phyloP scores from a whole-genome alignment of 2,113 vertebrate species.

The Ophiodon elongatus region DNA sequence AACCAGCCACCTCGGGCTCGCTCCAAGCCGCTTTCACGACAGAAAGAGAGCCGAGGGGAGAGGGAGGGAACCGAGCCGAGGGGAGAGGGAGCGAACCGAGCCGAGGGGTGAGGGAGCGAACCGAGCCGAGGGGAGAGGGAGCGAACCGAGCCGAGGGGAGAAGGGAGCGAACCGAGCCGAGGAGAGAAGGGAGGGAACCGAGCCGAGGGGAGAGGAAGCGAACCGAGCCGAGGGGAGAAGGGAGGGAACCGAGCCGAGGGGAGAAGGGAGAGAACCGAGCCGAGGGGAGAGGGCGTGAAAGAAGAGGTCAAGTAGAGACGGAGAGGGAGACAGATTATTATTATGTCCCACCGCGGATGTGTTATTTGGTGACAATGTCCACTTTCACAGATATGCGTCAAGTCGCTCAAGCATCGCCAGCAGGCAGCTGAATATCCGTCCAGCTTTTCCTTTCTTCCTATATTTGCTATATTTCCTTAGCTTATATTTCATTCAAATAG shows the following conservation, averaged over 20 bases:
- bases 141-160: neutral
- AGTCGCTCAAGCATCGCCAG: neutral
- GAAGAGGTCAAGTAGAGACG: conserved; percentile 23
- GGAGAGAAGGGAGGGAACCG: neutral
- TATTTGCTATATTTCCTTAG: neutral
- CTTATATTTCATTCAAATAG: neutral
- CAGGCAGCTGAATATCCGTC: neutral
- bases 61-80: neutral
- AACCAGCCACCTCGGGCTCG: conserved; percentile 29
- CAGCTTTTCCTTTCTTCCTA: neutral
- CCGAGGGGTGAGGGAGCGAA: no score
- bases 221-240: neutral
- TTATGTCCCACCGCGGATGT: conserved; percentile 6
- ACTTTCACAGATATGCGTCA: conserved; percentile 38
- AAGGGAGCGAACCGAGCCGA: neutral
- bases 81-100: neutral
- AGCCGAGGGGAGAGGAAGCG: neutral
- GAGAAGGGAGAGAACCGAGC: neutral
- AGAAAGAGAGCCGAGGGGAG: neutral
- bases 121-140: neutral
- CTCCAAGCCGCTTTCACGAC: conserved; percentile 21
- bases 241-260: neutral
- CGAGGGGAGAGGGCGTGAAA: neutral
- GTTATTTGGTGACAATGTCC: conserved; percentile 19
- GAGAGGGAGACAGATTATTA: conserved; percentile 20